Evolutionary conservation across 2,888 invertebrate species (phyloP), one percentile per base, ranked within the genome.

Genomic region (Aspidiotus destructor): DNA sequence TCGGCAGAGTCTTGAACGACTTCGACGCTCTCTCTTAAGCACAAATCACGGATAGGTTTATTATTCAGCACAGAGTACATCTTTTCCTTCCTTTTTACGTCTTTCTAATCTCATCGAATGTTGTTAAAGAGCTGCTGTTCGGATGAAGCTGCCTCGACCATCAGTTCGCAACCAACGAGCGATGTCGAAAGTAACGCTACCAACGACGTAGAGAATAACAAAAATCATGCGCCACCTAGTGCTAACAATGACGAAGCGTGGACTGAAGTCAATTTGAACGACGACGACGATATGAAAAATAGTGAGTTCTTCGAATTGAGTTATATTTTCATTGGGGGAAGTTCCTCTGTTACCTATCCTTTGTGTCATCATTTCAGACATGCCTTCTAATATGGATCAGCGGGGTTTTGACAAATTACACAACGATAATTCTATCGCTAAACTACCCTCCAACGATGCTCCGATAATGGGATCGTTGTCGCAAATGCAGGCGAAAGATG

Each of bases 241-340:
- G 53, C 41, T 10, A 60, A 60, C 15, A 70, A 86, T 73, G 92
- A 92, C 75, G 92, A 92, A 75, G 91, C 89, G 62, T 93, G 93
- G 93, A 92, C 92, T 1, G 92, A 93, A 75, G 92, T 93, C 54
- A 93, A 92, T 77, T 80, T 93, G 62, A 92, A 93, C 75, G 92
- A 93, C 76, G 92, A 92, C 70, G 84, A 84, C 1, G 83, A 68
- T 53, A 57, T 63, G 8, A 70, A 65, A 53, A 61, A 64, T 11
- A 62, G 69, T 63, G 62, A 52, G 13, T 41, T 54, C 13, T 16
- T n/a, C 48, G 48, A 52, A 52, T 52, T 52, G 5, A 3, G 52
- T 52, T 52, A 52, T 52, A 52, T n/a, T 52, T 52, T 5, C 5
- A 28, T 28, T 28, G 5, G 28, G 5, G 28, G 5, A 28, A 28